Evolutionary conservation across 1,140 invertebrate species (phyloP), one percentile per base, ranked within the genome.

Genomic region (Sipha flava): DNA sequence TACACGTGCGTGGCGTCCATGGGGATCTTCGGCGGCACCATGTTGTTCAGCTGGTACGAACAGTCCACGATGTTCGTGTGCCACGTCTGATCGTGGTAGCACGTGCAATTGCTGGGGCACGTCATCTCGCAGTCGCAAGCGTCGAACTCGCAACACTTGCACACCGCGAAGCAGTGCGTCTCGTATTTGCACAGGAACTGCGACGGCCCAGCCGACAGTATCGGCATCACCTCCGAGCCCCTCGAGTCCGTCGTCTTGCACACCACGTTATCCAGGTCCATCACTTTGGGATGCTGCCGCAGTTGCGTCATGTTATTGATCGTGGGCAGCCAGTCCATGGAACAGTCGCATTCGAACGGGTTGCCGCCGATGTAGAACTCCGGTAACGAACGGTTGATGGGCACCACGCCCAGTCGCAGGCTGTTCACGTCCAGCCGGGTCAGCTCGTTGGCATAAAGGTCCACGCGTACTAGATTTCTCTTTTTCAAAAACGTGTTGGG

Each of bases 121-220:
- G 92, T 95, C 94, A 96, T 96, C 86, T 96, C 94, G 86, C 95
- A 97, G 85, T 97, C 95, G 85, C 95, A 97, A 64, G 94, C 94
- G 84, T 96, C 94, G 84, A 95, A 96, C 83, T 97, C 95, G 84
- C 95, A 97, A 86, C 95, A 97, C 83, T 95, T 94, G 84, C 95
- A 97, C 62, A 96, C 86, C 21, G 95, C 92, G 86, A 96, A 96
- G 87, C 95, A 97, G 86, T 97, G 95, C 45, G 93, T 93, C 82
- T 94, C 92, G 86, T 97, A 97, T 75, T 90, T 90, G 85, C 95
- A 97, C 81, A 97, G 88, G 86, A 96, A 97, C 83, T 96, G 92
- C 82, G 92, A 90, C 1, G 92, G 88, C 81, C 90, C 90, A 0
- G 88, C 87, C 0, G 88, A 87, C 62, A 90, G 85, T 1, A 88